These are phyloP conservation scores for Tetranychus piercei DNA, from an alignment of 2,888 invertebrate genomes.

Conservation along the genomic window DNA sequence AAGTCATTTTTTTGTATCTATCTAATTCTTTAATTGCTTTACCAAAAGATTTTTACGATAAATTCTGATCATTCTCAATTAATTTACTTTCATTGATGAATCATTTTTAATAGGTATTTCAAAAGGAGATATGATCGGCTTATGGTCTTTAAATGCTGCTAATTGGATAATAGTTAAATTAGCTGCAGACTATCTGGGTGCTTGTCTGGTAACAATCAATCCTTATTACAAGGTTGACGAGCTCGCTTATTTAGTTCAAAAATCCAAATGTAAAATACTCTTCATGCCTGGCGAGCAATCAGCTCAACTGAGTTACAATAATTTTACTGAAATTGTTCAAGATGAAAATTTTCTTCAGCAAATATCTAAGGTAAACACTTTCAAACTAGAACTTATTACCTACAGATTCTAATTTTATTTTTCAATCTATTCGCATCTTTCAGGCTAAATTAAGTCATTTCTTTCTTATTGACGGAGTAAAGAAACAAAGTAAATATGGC, in stretches of 20 bases:
- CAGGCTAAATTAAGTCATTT: slow-evolving; percentile 11
- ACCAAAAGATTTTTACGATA: neutral
- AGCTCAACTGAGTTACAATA: slow-evolving; percentile 13
- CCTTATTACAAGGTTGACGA: slow-evolving; percentile 21
- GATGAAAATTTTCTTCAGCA: neutral
- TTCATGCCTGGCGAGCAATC: slow-evolving; percentile 20
- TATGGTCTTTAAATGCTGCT: slow-evolving; percentile 21
- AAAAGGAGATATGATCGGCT: slow-evolving; percentile 19
- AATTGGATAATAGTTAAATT: slow-evolving; percentile 18
- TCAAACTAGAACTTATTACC: no score
- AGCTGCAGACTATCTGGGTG: slow-evolving; percentile 17
- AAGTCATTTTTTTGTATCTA: no score
- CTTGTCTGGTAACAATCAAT: slow-evolving; percentile 20
- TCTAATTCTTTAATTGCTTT: neutral
- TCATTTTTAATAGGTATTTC: slow-evolving; percentile 11
- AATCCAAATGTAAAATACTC: slow-evolving; percentile 17
- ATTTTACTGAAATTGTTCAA: slow-evolving; percentile 12
- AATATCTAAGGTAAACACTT: neutral
- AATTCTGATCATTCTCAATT: no score
- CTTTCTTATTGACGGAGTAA: slow-evolving; percentile 17
- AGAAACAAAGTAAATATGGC: neutral
- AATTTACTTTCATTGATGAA: no score
- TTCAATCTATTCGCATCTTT: neutral
- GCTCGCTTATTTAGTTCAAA: slow-evolving; percentile 18
- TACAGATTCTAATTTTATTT: no score